Conservation (phyloP, 1,140 invertebrate species). For the Drosophila ambigua region DNA sequence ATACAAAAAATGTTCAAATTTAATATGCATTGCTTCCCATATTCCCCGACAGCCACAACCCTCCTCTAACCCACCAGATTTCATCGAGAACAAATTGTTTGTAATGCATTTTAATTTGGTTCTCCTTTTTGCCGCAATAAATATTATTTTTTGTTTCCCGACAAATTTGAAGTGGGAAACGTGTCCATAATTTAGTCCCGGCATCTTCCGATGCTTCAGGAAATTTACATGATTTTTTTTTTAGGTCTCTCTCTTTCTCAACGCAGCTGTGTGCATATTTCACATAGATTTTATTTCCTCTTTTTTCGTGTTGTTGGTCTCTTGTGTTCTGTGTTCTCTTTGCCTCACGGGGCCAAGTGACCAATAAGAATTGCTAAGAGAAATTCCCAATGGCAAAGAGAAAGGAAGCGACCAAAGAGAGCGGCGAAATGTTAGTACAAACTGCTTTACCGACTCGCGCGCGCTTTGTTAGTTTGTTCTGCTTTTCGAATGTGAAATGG, state of each 20-base stretch:
- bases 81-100: slow-evolving; percentile 37
- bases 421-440: too few species aligned
- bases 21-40: slow-evolving; percentile 42
- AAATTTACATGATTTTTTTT: slow-evolving; percentile 38
- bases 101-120: slow-evolving; percentile 47
- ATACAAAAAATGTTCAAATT: slow-evolving; percentile 32
- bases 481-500: slow-evolving; percentile 5
- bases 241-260: not conserved
- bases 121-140: slow-evolving; percentile 28
- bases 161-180: slow-evolving; percentile 10
- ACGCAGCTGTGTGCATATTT: slow-evolving; percentile 34
- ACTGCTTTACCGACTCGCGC: slow-evolving; percentile 47
- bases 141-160: slow-evolving; percentile 20
- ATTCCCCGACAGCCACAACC: slow-evolving; percentile 7
- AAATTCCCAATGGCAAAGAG: not conserved
- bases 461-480: not conserved
- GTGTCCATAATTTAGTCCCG: slow-evolving; percentile 9
- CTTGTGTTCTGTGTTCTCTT: slow-evolving; percentile 5
- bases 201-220: slow-evolving; percentile 3
- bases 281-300: not conserved
- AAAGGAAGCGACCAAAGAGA: slow-evolving; percentile 12
- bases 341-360: not conserved
- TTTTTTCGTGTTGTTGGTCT: not conserved
- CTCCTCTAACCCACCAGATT: slow-evolving; percentile 9
- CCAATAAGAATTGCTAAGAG: slow-evolving; percentile 36